Evolutionary conservation across 2,888 invertebrate species (phyloP).

Genomic region (Ametastegia equiseti): DNA sequence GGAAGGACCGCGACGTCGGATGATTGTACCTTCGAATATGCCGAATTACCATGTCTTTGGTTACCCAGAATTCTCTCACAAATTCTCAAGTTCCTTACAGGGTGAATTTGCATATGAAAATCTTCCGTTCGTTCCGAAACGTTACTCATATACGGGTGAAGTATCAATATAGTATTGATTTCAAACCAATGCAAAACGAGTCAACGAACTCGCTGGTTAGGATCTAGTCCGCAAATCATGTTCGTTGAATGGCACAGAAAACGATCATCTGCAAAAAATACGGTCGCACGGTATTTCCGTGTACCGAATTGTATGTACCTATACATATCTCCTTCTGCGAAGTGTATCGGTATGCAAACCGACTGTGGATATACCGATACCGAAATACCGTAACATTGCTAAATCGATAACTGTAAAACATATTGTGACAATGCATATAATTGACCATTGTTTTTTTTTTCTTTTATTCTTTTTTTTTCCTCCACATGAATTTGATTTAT

Average conservation of each 20-base stretch:
- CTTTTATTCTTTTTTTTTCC: no score
- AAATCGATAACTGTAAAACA: no score
- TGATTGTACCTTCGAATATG: neutral
- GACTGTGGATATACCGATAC: no score
- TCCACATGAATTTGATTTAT: no score
- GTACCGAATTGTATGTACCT: no score
- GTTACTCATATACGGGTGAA: neutral
- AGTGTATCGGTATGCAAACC: no score
- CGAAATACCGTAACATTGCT: no score
- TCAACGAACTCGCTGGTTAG: neutral
- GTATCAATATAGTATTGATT: neutral
- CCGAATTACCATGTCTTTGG: slow-evolving; percentile 18
- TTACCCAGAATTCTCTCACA: neutral
- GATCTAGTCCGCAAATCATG: neutral
- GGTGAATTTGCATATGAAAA: neutral
- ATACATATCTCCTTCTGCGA: no score
- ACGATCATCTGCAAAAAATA: neutral
- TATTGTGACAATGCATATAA: no score
- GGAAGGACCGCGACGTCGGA: neutral
- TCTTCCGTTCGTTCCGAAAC: neutral
- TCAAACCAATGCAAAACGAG: neutral
- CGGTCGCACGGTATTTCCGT: no score
- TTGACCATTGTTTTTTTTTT: no score
- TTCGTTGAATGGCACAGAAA: neutral
- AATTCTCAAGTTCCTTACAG: slow-evolving; percentile 4